Conservation (phyloP, 2,113 vertebrate genomes). For the Mastomys coucha region DNA sequence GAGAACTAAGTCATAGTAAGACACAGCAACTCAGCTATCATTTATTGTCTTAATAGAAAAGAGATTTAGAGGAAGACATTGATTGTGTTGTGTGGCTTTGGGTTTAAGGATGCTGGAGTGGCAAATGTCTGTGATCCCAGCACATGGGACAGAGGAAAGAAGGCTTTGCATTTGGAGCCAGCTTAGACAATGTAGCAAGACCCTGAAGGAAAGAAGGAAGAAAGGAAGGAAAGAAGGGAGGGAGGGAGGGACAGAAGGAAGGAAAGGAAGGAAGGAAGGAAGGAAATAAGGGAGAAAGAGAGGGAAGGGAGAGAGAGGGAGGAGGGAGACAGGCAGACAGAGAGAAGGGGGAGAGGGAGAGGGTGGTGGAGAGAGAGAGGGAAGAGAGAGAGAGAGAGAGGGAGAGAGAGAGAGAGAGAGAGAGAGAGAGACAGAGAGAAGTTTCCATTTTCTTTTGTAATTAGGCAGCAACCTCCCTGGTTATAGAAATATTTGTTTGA, state of each 20-base stretch:
- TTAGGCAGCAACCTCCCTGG: not conserved
- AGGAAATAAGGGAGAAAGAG: accelerated
- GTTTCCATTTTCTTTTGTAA: slow-evolving; percentile 38
- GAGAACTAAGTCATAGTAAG: not conserved
- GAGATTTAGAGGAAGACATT: not conserved
- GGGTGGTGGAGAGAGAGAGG: not conserved
- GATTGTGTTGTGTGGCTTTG: slow-evolving; percentile 1
- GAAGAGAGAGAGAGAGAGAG: accelerated
- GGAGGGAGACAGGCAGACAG: too few relatives aligned
- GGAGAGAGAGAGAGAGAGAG: too few relatives aligned
- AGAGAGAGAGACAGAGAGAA: accelerated
- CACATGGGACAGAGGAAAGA: not conserved
- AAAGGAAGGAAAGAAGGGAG: not conserved
- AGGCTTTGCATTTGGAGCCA: not conserved
- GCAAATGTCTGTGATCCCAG: not conserved
- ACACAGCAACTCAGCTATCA: not conserved
- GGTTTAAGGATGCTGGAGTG: not conserved
- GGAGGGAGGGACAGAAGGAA: accelerated
- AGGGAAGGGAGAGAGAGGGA: accelerated
- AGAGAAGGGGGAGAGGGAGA: too few relatives aligned
- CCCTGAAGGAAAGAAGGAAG: not conserved
- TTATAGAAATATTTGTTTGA: slow-evolving; percentile 34
- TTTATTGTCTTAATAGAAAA: slow-evolving; percentile 17
- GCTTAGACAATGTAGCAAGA: not conserved
- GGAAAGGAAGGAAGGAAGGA: too few relatives aligned